Base-by-base conservation (phyloP, 2,888 invertebrate genomes). In the Schizaphis graminum region DNA sequence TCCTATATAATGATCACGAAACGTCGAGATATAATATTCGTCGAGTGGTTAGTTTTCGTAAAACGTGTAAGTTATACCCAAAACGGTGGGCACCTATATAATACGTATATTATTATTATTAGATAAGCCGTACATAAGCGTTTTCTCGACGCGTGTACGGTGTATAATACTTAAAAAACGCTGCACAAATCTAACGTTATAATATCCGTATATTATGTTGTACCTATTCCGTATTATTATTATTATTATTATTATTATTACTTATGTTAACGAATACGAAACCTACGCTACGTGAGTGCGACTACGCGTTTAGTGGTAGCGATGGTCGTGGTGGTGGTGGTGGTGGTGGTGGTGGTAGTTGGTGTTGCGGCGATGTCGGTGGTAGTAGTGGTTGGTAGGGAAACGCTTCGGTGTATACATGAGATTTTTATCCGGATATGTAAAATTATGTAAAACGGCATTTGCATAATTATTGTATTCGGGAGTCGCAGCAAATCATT, bases 401-500 rank as follows among this genome's bases (percentile, higher is more conserved):
- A 13, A 26, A 41, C n/a, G 8, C 21, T 26, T 41, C 26, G 89
- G 61, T 28, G 44, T 57, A 11, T 57, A 61, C 47, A 28, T 61
- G 21, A 44, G 89, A 89, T 89, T 89, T 89, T 89, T 61, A 61
- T 61, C 16, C 57, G 57, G 67, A 90, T 90, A 89, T 41, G 89
- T 89, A 89, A 89, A 57, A 89, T 89, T 89, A 77, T 77, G 67
- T 35, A 35, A 77, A 91, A 91, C 90, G 67, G 35, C 35, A 91
- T 67, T 77, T 77, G n/a, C 90, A 91, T 91, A 77, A 91, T 91
- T 87, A 67, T n/a, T 21, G 67, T 77, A 35, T 91, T 91, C 49
- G 90, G 47, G 49, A 77, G 67, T 77, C 90, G 4, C 28, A 35
- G 49, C 90, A 67, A 77, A 67, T 91, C 67, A 91, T 91, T 77